These are phyloP conservation scores for Archegozetes longisetosus DNA, from an alignment of 1,140 invertebrate genomes.

Conservation along the genomic window DNA sequence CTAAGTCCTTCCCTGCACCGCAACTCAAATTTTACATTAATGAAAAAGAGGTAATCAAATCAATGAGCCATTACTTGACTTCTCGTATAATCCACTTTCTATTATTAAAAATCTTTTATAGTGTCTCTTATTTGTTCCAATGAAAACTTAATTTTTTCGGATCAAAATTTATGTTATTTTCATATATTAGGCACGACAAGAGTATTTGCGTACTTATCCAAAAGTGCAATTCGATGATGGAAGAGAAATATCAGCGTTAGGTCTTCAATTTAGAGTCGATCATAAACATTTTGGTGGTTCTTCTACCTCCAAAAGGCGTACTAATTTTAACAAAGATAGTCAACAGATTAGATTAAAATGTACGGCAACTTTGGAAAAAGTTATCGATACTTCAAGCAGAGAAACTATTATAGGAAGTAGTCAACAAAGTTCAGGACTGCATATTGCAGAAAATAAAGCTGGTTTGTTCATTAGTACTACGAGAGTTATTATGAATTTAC, in stretches of 20 bases:
- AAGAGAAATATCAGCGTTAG: constrained; percentile 33
- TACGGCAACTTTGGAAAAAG: constrained; percentile 60
- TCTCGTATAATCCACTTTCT: neutral
- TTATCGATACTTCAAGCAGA: constrained; percentile 65
- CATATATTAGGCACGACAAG: neutral
- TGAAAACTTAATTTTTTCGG: no score
- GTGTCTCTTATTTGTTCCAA: no score
- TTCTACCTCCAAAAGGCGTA: constrained; percentile 29
- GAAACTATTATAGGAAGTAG: constrained; percentile 17
- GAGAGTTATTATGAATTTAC: no score
- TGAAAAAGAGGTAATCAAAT: constrained; percentile 46
- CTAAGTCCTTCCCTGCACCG: constrained; percentile 56
- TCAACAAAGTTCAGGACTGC: constrained; percentile 19
- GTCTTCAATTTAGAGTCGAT: constrained; percentile 46
- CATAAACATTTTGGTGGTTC: neutral
- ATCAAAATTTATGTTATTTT: no score
- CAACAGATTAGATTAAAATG: constrained; percentile 66
- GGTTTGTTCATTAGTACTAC: neutral
- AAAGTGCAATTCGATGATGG: constrained; percentile 14
- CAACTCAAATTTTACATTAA: constrained; percentile 64
- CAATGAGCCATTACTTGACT: neutral
- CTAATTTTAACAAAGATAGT: constrained; percentile 50
- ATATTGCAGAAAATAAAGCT: neutral
- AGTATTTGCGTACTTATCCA: constrained; percentile 1
- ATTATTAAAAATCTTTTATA: neutral